These are phyloP conservation scores for Protodeltote pygarga DNA, from an alignment of 2,888 invertebrate genomes.

Conservation along the genomic window DNA sequence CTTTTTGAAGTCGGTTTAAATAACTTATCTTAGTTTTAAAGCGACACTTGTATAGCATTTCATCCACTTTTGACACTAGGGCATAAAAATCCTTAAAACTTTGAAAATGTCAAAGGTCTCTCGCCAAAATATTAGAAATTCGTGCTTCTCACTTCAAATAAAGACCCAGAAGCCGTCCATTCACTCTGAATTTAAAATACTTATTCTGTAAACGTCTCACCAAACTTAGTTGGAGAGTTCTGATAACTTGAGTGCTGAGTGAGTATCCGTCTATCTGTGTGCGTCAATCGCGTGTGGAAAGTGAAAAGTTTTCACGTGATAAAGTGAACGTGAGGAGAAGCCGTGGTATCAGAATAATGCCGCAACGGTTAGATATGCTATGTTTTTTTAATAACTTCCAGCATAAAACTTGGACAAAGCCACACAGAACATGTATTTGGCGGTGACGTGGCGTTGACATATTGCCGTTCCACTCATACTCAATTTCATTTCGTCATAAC, in stretches of 20 bases:
- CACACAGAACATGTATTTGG: no score
- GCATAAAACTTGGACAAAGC: no score
- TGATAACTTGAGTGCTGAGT: constrained; percentile 45
- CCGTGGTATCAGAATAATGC: constrained; percentile 20
- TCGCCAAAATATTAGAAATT: background rate
- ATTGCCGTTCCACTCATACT: no score
- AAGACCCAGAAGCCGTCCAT: constrained; percentile 7
- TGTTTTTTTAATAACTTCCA: constrained; percentile 23
- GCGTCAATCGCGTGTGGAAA: constrained; percentile 70
- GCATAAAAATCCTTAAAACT: no score
- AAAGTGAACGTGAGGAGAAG: constrained; percentile 60
- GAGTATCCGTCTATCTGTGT: constrained; percentile 50
- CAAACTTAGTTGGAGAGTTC: constrained; percentile 43
- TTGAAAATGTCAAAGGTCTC: background rate
- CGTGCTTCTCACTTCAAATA: constrained; percentile 4
- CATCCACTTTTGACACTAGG: background rate
- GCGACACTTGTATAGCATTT: background rate
- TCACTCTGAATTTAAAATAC: constrained; percentile 28
- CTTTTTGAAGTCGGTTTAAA: no score
- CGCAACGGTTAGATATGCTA: constrained; percentile 22
- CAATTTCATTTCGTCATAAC: no score
- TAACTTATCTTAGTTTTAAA: background rate
- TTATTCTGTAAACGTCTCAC: constrained; percentile 43
- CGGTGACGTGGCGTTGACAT: no score
- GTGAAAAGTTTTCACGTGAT: constrained; percentile 68